Evolutionary conservation across 1,140 invertebrate species (phyloP), one percentile per base, ranked within the genome.

Genomic region (Drosophila sproati): DNA sequence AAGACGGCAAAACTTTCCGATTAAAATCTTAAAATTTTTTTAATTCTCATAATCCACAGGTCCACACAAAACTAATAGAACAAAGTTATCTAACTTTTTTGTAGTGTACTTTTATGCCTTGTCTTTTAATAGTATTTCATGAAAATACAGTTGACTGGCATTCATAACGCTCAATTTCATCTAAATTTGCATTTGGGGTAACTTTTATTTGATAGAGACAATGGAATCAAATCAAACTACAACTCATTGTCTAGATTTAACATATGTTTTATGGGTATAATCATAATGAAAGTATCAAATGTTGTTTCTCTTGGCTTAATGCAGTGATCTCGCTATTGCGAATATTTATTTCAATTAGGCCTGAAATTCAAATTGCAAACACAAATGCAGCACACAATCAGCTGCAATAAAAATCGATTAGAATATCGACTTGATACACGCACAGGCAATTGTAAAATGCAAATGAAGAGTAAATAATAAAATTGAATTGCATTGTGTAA

Each of bases 311-410:
- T 20, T 20, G 20, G 20, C 20, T 20, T 20, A 20, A 20, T 20
- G 20, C 20, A 20, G 20, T 43, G 10, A 43, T n/a, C 10, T 43
- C 39, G 39, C 39, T 63, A 10, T 35, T 43, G 4, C 37, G 10
- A 28, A 10, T 48, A 20, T 66, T 31, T 41, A 59, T 52, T 72
- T 72, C 35, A 57, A 72, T 72, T 66, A 66, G 51, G 37, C 35
- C n/a, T 5, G 41, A 60, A 59, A 20, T 59, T 4, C 35, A 51
- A 45, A 2, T 10, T 28, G 28, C 32, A 54, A 54, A 68, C 48
- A 8, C 41, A 77, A 70, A 85, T 70, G 45, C 67, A 78, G 43
- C 50, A 62, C 48, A 67, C 81, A 86, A 86, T 86, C 82, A 82
- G 74, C 70, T 39, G 41, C 29, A 62, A 45, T 74, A 73, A 73